Base-by-base conservation (phyloP, 2,113 vertebrate species). In the Cebidichthys violaceus region DNA sequence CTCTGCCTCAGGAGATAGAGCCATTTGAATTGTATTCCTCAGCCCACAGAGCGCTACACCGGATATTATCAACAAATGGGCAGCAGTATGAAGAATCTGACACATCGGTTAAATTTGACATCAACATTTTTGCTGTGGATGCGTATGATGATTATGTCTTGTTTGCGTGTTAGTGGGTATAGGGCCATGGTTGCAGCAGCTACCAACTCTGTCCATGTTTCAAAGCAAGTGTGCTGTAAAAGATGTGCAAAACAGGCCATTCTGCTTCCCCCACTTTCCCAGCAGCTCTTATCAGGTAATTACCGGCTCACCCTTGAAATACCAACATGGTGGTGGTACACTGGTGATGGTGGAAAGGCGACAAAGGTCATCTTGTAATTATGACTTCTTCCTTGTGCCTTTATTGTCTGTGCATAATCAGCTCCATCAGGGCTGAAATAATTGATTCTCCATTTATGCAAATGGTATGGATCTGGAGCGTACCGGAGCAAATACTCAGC, bases 371-470 rank as follows among this genome's bases (percentile, higher is more conserved):
- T 93, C 83, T 86, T 90, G 81, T 92, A 93, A 93, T 93, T 91
- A 92, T 90, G 86, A 90, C 83, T 91, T 86, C 67, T 90, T 90
- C 87, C 85, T 74, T 70, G 77, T 84, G 87, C 72, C 84, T 87
- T 91, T 90, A 90, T 90, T 92, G 84, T 92, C 90, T 88, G 89
- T 85, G 90, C 84, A 92, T 93, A 92, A 94, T 94, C 90, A 86
- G 86, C 82, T 89, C 85, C 84, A 88, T 88, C 89, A 86, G 84
- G 82, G 81, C 89, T 85, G 79, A 84, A 90, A 93, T 93, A 92
- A 94, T 93, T 87, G 77, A 94, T 94, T 92, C 88, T 86, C 82
- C 77, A 72, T 94, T 95, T 93, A 93, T 94, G 93, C 91, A 93
- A 92, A 94, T 94, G 71, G 15, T 81, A 90, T 92, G 91, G 93